phyloP scores from a whole-genome alignment of 1,140 invertebrate species.

The Bombus haemorrhoidalis region DNA sequence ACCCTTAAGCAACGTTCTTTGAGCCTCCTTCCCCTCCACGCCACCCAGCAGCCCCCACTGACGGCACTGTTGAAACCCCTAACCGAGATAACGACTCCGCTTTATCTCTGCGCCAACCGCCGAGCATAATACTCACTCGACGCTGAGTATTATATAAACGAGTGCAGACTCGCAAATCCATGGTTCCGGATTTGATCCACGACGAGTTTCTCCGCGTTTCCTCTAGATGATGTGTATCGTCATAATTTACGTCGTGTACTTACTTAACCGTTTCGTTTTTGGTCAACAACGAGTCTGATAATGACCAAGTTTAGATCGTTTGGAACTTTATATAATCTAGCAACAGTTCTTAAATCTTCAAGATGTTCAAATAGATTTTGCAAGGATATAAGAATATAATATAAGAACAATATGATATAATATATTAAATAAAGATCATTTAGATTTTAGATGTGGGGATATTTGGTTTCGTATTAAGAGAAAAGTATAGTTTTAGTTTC shows the following conservation, averaged over 20 bases:
- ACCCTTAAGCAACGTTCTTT: slow-evolving; percentile 51
- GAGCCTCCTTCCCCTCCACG: slow-evolving; percentile 23
- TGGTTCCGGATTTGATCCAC: slow-evolving; percentile 25
- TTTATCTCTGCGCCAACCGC: slow-evolving; percentile 63
- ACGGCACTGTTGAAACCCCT: slow-evolving; percentile 48
- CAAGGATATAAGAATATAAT: too few relatives aligned
- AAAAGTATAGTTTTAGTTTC: too few relatives aligned
- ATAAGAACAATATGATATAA: too few relatives aligned
- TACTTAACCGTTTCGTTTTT: neutral
- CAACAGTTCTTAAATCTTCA: too few relatives aligned
- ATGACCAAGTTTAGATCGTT: too few relatives aligned
- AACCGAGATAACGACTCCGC: slow-evolving; percentile 63
- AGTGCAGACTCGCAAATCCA: slow-evolving; percentile 44
- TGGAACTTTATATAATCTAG: too few relatives aligned
- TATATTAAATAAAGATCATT: too few relatives aligned
- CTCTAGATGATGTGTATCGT: neutral
- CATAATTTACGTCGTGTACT: slow-evolving; percentile 18
- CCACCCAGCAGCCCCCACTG: slow-evolving; percentile 12
- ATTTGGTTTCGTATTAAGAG: too few relatives aligned
- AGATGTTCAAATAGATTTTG: too few relatives aligned
- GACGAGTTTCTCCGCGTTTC: neutral
- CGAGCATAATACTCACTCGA: slow-evolving; percentile 56
- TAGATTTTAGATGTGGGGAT: too few relatives aligned
- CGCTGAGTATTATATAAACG: slow-evolving; percentile 54
- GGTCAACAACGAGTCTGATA: neutral